A percentile compares a stretch with the other conserved stretches of the same genome.
phyloP scores from a whole-genome alignment of 2,888 invertebrate genomes.

The Lomographa bimaculata region DNA sequence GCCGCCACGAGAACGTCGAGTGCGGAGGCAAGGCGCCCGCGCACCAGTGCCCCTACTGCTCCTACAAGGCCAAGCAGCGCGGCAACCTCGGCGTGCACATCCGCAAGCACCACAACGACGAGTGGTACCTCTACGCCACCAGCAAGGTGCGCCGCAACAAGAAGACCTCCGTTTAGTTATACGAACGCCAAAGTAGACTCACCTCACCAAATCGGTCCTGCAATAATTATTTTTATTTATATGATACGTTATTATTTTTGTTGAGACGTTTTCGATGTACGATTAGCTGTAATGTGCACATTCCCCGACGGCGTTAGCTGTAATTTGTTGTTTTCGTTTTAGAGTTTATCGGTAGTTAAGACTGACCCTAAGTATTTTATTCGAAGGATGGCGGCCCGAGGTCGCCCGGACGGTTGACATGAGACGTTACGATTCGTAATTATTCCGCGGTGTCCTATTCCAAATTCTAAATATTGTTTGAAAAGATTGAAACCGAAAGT shows the following conservation, averaged over 20 bases:
- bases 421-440: slow-evolving; percentile 9
- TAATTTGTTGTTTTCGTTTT: slow-evolving; percentile 77
- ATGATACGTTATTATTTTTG: slow-evolving; percentile 58
- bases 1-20: slow-evolving; percentile 92
- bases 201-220: slow-evolving; percentile 81
- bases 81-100: slow-evolving; percentile 93
- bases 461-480: slow-evolving; percentile 23
- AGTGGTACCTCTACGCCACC: slow-evolving; percentile 80
- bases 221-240: slow-evolving; percentile 77
- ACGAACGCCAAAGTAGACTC: slow-evolving; percentile 75
- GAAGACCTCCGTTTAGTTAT: slow-evolving; percentile 58
- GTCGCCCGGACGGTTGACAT: slow-evolving; percentile 33
- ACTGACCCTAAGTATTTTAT: slow-evolving; percentile 77
- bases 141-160: slow-evolving; percentile 76
- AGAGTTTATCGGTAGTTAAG: slow-evolving; percentile 80
- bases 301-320: slow-evolving; percentile 76
- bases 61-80: slow-evolving; percentile 90
- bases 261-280: slow-evolving; percentile 72
- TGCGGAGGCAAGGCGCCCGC: slow-evolving; percentile 93
- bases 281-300: slow-evolving; percentile 77
- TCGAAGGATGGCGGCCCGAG: slow-evolving; percentile 55
- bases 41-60: slow-evolving; percentile 91
- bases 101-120: slow-evolving; percentile 88
- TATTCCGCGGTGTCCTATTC: slow-evolving; percentile 19
- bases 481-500: slow-evolving; percentile 19